Evolutionary conservation across 2,888 invertebrate genomes (phyloP), one percentile per base, ranked within the genome.

Genomic region (Peribatodes rhomboidaria): DNA sequence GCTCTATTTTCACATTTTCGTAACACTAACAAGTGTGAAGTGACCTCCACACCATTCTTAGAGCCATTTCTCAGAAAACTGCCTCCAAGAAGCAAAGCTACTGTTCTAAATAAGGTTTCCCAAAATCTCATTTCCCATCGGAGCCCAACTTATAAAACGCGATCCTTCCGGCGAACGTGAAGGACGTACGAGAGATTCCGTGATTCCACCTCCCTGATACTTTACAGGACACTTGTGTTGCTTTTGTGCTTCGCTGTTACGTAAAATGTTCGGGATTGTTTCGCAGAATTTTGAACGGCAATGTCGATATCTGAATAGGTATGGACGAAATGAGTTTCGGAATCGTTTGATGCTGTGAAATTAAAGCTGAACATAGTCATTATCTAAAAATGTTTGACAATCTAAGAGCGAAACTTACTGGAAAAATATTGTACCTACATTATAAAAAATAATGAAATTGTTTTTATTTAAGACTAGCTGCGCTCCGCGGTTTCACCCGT

Each of bases 141-240:
- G 20, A 46, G 47, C 39, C 31, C 41, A 49, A 47, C 27, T 11
- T 37, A 35, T 42, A 50, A 52, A 56, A 44, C 14, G 31, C 44
- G 44, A 55, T 44, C 53, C 54, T 64, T 62, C 50, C 46, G 35
- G 59, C 44, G 58, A 69, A 70, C 41, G 61, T 65, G 62, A 63
- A 69, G 69, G 54, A 60, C 69, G 57, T 60, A 60, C 47, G 41
- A 63, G 61, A 57, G 55, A 65, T 57, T 68, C 63, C 57, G 64
- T 65, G 68, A 71, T 68, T 73, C 61, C 57, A 61, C 22, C 39
- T 50, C 53, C 22, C 53, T 33, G 14, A 53, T 50, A 49, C 61
- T 62, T 60, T 39, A 41, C 55, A 47, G 61, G 55, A 60, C 60
- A 57, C 53, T 65, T 49, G 46, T 65, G 53, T 53, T 42, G 46